Conservation (phyloP, 2,888 invertebrate genomes). For the Papilio demoleus region DNA sequence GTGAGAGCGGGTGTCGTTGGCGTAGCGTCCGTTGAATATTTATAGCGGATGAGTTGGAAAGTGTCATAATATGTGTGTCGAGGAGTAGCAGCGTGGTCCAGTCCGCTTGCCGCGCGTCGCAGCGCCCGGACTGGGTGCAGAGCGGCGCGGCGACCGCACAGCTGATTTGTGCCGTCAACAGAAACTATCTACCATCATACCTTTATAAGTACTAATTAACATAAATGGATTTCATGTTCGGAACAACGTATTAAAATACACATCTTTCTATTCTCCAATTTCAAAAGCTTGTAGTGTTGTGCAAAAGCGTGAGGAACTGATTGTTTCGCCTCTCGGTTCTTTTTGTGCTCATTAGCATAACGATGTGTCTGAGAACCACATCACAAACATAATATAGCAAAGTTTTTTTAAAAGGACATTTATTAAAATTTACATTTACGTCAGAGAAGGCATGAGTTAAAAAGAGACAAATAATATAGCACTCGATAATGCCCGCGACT, state of each 20-base stretch:
- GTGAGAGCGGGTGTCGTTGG: slow-evolving; percentile 60
- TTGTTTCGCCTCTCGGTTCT: slow-evolving; percentile 33
- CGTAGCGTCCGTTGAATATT: slow-evolving; percentile 72
- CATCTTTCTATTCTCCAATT: neutral
- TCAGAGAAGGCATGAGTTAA: neutral
- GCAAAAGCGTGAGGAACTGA: slow-evolving; percentile 30
- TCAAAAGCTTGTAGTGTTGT: neutral
- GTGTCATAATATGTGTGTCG: slow-evolving; percentile 58
- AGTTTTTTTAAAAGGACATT: slow-evolving; percentile 2
- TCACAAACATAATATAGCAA: slow-evolving; percentile 11
- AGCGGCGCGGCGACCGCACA: slow-evolving; percentile 54
- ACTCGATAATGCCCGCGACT: neutral
- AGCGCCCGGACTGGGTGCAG: slow-evolving; percentile 42
- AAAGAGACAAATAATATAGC: slow-evolving; percentile 5
- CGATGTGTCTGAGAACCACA: slow-evolving; percentile 26
- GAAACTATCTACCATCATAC: neutral
- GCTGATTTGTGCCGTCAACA: slow-evolving; percentile 68
- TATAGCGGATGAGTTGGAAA: slow-evolving; percentile 75
- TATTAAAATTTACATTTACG: slow-evolving; percentile 22
- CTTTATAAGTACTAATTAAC: slow-evolving; percentile 7
- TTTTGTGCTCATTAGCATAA: slow-evolving; percentile 34
- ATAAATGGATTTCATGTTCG: neutral
- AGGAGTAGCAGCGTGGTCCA: slow-evolving; percentile 48
- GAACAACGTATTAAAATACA: neutral
- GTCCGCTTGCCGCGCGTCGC: slow-evolving; percentile 45